Conservation (phyloP, 1,140 invertebrate species). For the Saccostrea glomerata region DNA sequence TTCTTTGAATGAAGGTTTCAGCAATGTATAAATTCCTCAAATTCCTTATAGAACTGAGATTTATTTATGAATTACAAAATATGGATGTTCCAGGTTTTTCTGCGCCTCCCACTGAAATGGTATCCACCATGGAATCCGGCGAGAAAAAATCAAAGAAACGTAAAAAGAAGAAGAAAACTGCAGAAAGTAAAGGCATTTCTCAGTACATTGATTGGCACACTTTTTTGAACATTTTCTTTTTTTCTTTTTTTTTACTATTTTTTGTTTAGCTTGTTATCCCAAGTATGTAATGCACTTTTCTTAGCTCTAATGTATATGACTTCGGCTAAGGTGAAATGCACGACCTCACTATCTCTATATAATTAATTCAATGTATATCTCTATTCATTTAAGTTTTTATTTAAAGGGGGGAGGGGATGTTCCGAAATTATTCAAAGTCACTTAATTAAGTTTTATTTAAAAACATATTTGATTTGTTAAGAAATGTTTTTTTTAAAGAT, state of each 20-base stretch:
- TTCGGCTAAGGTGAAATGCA: no score
- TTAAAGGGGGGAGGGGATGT: no score
- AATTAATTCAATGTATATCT: no score
- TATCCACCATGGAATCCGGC: slow-evolving; percentile 7
- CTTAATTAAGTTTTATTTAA: no score
- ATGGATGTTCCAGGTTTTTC: slow-evolving; percentile 69
- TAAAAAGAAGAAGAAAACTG: slow-evolving; percentile 73
- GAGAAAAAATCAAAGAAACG: slow-evolving; percentile 73
- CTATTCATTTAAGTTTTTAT: no score
- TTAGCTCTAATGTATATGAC: not conserved
- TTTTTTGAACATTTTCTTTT: slow-evolving; percentile 24
- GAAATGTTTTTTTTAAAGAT: no score
- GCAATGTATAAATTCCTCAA: not conserved
- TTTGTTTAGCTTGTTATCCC: not conserved
- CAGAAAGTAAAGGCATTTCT: slow-evolving; percentile 62
- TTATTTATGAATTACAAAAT: slow-evolving; percentile 14
- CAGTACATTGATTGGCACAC: slow-evolving; percentile 35
- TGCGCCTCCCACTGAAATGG: slow-evolving; percentile 58
- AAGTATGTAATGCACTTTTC: not conserved
- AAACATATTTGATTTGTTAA: no score
- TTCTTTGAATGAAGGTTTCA: not conserved
- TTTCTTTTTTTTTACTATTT: not conserved
- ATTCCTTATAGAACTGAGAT: not conserved
- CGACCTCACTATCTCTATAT: no score
- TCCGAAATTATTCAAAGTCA: no score